Evolutionary conservation across 1,140 invertebrate genomes (phyloP).

Genomic region (Stratiolaelaps scimitus): DNA sequence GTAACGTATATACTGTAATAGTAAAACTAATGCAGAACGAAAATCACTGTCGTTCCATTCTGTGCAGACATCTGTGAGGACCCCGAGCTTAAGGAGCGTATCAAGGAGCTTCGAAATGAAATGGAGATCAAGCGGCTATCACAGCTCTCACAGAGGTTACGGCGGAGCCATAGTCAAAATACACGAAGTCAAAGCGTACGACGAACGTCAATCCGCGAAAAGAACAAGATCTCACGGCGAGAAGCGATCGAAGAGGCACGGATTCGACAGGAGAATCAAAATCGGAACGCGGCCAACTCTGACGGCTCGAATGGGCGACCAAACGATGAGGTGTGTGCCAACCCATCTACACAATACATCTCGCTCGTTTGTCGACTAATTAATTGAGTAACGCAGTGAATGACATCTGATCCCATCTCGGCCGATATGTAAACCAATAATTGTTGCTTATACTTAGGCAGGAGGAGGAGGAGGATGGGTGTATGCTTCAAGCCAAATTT

Average conservation of each 20-base stretch:
- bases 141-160: constrained; percentile 38
- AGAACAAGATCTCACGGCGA: constrained; percentile 80
- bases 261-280: constrained; percentile 39
- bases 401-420: too few relatives aligned
- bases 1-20: too few relatives aligned
- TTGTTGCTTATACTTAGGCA: too few relatives aligned
- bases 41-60: constrained; percentile 28
- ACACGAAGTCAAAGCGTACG: constrained; percentile 62
- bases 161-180: constrained; percentile 40
- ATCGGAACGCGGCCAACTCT: neutral
- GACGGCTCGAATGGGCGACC: constrained; percentile 20
- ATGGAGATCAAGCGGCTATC: constrained; percentile 57
- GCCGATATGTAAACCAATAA: too few relatives aligned
- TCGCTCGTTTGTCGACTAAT: too few relatives aligned
- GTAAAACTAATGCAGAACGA: too few relatives aligned
- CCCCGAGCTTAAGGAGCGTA: constrained; percentile 75
- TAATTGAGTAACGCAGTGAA: too few relatives aligned
- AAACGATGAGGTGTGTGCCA: constrained; percentile 15
- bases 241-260: constrained; percentile 80
- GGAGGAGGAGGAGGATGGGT: too few relatives aligned
- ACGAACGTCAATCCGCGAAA: constrained; percentile 83
- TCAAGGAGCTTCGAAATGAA: constrained; percentile 72
- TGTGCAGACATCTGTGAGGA: constrained; percentile 83
- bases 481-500: too few relatives aligned
- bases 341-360: too few relatives aligned